Conservation (phyloP, 2,888 invertebrate genomes). For the Cryptosula pallasiana region DNA sequence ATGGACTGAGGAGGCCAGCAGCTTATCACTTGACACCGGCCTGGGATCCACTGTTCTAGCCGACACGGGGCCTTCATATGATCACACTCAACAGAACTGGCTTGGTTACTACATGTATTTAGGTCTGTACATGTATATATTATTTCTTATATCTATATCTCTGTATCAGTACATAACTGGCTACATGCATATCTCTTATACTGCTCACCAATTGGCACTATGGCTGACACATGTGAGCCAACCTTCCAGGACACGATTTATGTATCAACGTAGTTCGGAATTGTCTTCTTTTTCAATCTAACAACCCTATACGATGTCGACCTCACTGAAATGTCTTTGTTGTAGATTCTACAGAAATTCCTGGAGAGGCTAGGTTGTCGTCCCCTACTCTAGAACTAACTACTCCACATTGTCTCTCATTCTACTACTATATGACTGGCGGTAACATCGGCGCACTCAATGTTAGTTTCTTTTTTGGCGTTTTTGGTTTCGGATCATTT, state of each 20-base stretch:
- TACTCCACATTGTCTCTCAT: not conserved
- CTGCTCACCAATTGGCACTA: too few species aligned
- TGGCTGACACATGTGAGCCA: too few species aligned
- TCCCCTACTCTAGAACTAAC: not conserved
- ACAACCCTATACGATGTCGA: too few species aligned
- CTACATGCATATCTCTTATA: too few species aligned
- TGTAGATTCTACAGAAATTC: not conserved
- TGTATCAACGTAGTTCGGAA: too few species aligned
- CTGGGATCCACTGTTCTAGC: not conserved
- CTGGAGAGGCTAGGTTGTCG: not conserved
- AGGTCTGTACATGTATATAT: not conserved
- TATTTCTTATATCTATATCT: too few species aligned
- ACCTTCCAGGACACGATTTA: too few species aligned
- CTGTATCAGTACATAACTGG: too few species aligned
- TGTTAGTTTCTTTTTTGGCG: not conserved
- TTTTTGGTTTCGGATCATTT: too few species aligned
- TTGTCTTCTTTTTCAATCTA: too few species aligned
- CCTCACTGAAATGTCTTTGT: too few species aligned
- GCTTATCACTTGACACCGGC: not conserved
- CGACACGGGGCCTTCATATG: slow-evolving; percentile 1
- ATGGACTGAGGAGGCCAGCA: not conserved
- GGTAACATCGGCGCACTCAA: slow-evolving; percentile 13
- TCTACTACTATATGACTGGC: slow-evolving; percentile 22
- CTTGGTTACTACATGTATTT: slow-evolving; percentile 4
- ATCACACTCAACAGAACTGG: slow-evolving; percentile 11